Evolutionary conservation across 2,888 invertebrate genomes (phyloP).

Genomic region (Oconnorella tubifera): DNA sequence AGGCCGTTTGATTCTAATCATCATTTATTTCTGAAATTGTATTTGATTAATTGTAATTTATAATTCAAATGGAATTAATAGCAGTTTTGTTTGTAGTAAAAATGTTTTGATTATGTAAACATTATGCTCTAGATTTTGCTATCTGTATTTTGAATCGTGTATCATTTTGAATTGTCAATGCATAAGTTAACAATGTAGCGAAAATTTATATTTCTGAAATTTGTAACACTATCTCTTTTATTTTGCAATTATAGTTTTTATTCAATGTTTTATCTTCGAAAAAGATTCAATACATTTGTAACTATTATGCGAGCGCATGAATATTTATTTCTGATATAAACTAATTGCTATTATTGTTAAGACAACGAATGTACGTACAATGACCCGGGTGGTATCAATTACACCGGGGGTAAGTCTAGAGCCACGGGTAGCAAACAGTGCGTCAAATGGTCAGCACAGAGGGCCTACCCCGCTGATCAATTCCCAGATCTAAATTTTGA

Average conservation of each 20-base stretch:
- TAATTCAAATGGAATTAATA: neutral
- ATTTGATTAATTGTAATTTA: neutral
- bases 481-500: conserved; percentile 26
- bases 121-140: too few species aligned
- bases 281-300: neutral
- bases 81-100: neutral
- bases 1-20: neutral
- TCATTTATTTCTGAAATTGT: neutral
- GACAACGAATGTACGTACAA: conserved; percentile 34
- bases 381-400: conserved; percentile 22
- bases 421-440: conserved; percentile 25
- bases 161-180: too few species aligned
- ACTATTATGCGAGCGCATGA: neutral
- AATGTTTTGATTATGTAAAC: neutral
- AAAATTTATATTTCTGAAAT: too few species aligned
- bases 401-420: conserved; percentile 24
- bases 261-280: too few species aligned
- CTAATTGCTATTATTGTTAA: conserved; percentile 10
- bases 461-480: conserved; percentile 24
- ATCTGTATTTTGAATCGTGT: too few species aligned
- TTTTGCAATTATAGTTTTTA: too few species aligned
- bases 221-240: too few species aligned
- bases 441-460: conserved; percentile 28
- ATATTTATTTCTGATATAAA: neutral
- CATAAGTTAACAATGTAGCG: too few species aligned